Evolutionary conservation across 1,140 invertebrate species (phyloP), one percentile per base, ranked within the genome.

Genomic region (Bombus huntii): DNA sequence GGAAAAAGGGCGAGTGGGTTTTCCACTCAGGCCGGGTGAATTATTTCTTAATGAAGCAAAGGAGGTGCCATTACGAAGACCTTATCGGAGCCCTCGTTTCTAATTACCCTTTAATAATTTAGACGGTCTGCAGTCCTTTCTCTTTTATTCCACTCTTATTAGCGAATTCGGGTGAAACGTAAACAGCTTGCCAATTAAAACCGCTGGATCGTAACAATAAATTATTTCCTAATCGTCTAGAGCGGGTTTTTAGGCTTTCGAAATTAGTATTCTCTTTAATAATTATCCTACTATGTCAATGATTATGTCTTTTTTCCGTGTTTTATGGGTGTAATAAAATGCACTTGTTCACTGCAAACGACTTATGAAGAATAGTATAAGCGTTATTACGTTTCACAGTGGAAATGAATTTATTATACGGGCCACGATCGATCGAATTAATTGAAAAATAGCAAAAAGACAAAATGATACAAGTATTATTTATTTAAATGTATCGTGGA

Each of bases 31-130:
- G 39, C 18, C 8, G 39, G 18, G 25, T 31, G 65, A 47, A 79
- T 79, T 79, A 79, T 79, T 79, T 68, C 42, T 79, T 79, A 79
- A 79, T 47, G 77, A 79, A 79, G 42, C 77, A 68, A 66, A 62
- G 74, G 31, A 68, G 62, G 15, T 66, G 76, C 57, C 42, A 79
- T 79, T 68, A 39, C 31, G n/a, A 44, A 47, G 62, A 28, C n/a
- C n/a, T 28, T 37, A 68, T 68, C 62, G 62, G 39, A n/a, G 59
- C 59, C 25, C 31, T 44, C 12, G 42, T 47, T 68, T 47, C 42
- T 18, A 28, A 68, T 68, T 79, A 68, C n/a, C 65, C 42, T 68
- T 79, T 79, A 79, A 79, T 79, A 68, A 79, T 79, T 79, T 47
- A 68, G 62, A 65, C 25, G 59, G 62, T 25, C 42, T 2, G 42